These are phyloP conservation scores for Atta texana DNA, from an alignment of 1,140 invertebrate species.

Conservation along the genomic window DNA sequence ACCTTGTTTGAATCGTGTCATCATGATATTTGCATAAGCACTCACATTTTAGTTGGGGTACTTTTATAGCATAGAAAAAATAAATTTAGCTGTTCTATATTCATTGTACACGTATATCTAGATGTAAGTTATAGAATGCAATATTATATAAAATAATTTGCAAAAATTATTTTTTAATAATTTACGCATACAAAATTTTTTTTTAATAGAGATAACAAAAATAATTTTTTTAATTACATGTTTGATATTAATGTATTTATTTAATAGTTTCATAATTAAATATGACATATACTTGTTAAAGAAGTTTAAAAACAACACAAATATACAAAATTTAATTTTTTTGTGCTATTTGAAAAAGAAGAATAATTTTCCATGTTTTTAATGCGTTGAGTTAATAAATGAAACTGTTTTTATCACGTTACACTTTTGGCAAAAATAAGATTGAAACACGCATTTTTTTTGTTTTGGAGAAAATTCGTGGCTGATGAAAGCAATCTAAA, in stretches of 20 bases:
- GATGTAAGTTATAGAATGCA: conserved; percentile 1
- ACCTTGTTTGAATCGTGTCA: conserved; percentile 28
- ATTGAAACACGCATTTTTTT: too few species aligned
- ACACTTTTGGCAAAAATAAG: too few species aligned
- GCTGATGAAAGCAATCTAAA: too few species aligned
- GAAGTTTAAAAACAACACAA: not conserved
- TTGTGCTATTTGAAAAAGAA: too few species aligned
- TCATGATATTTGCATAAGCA: conserved; percentile 49
- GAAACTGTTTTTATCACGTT: too few species aligned
- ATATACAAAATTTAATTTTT: too few species aligned
- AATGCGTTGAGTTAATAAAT: too few species aligned
- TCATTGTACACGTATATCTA: not conserved
- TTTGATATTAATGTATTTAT: not conserved
- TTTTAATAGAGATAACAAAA: not conserved
- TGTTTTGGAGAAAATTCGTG: too few species aligned
- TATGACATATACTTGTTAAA: not conserved
- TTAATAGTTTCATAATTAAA: not conserved
- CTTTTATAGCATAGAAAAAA: not conserved
- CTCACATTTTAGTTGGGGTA: not conserved
- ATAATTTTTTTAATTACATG: not conserved
- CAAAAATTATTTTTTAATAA: not conserved
- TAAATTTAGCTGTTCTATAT: conserved; percentile 10
- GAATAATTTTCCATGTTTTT: too few species aligned
- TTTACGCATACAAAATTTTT: not conserved
- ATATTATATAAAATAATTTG: not conserved